Evolutionary conservation across 2,888 invertebrate species (phyloP), one percentile per base, ranked within the genome.

Genomic region (Lepidocyrtinus sp.): DNA sequence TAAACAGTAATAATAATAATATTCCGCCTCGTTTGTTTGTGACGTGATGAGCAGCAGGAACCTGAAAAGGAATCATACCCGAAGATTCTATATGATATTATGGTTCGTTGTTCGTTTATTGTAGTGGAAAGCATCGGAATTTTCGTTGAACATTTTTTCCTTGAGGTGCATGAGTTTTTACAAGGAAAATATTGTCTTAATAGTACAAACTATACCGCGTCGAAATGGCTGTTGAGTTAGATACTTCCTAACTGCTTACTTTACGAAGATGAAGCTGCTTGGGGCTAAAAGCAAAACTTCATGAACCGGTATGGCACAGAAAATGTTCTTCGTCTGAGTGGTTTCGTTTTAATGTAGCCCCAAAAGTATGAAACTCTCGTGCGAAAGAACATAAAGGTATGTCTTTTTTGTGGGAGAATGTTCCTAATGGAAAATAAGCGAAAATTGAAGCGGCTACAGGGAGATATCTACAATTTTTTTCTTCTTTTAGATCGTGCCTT

Each of bases 1-100:
- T 55, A 69, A 69, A 71, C 71, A 71, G 36, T 36, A 5, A 36
- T 36, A 36, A n/a, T n/a, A n/a, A 36, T 71, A 71, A 71, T 71
- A 71, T 71, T 71, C 25, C 69, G 55, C 69, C 27, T 69, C 9
- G 69, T 69, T 36, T 36, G 36, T 36, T 36, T 45, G 71, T 71
- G 71, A 71, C 71, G 71, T 36, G 45, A 62, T 22, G 45, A 71
- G 62, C 71, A 71, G 71, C 71, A 71, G 71, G 71, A 22, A 26
- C 12, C 59, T 19, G n/a, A 25, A 59, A 26, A 70, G 46, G 55
- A 70, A 55, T 9, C 7, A 36, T 36, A 36, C n/a, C n/a, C n/a
- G n/a, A n/a, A n/a, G n/a, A n/a, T n/a, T n/a, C n/a, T n/a, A n/a
- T n/a, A n/a, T n/a, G n/a, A n/a, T n/a, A n/a, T n/a, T n/a, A n/a